These are phyloP conservation scores for Aphrophora alni DNA, from an alignment of 2,888 invertebrate genomes.

Conservation along the genomic window DNA sequence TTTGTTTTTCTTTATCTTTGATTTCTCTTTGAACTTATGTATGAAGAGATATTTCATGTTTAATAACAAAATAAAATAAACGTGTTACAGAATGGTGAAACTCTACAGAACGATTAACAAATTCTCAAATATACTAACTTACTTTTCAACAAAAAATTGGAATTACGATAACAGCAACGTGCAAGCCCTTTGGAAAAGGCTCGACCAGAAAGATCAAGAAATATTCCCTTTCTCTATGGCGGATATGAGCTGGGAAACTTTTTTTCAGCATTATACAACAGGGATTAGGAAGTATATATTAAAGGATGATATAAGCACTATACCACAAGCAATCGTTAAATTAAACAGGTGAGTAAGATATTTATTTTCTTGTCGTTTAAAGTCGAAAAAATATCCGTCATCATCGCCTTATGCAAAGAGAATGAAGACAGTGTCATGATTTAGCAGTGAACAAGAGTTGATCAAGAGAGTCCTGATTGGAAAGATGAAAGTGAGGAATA, in stretches of 20 bases:
- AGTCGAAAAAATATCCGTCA: too few relatives aligned
- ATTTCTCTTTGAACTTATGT: too few relatives aligned
- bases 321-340: constrained; percentile 78
- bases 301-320: constrained; percentile 78
- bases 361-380: too few relatives aligned
- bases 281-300: constrained; percentile 80
- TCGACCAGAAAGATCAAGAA: constrained; percentile 65
- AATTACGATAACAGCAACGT: constrained; percentile 69
- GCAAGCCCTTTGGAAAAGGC: constrained; percentile 63
- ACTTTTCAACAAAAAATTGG: constrained; percentile 83
- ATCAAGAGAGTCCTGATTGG: too few relatives aligned
- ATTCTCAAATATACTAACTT: constrained; percentile 74
- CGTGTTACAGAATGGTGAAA: constrained; percentile 64
- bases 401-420: too few relatives aligned
- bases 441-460: too few relatives aligned
- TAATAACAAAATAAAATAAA: too few relatives aligned
- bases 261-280: constrained; percentile 70
- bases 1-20: too few relatives aligned
- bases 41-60: too few relatives aligned
- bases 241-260: constrained; percentile 77
- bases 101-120: constrained; percentile 78
- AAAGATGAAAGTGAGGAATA: too few relatives aligned
- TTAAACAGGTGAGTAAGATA: too few relatives aligned
- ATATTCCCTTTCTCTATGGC: constrained; percentile 76
- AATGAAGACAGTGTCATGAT: too few relatives aligned